Conservation (phyloP, 2,113 vertebrate species). For the Tinamus guttatus region DNA sequence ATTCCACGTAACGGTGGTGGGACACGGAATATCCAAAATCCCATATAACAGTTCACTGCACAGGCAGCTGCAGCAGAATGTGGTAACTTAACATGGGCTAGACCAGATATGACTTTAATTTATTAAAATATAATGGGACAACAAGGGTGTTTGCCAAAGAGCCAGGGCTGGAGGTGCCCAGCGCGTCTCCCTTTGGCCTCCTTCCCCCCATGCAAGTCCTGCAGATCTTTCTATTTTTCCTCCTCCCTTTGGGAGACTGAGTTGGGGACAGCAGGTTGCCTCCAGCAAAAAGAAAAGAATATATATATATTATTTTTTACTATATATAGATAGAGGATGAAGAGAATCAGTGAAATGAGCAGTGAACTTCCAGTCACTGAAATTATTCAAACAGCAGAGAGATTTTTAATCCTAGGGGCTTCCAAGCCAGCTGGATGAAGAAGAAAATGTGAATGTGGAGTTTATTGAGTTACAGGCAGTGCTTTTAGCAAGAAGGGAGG, state of each 20-base stretch:
- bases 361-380: not conserved
- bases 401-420: slow-evolving; percentile 38
- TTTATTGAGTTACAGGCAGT: slow-evolving; percentile 18
- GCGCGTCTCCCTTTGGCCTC: not conserved
- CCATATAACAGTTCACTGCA: not conserved
- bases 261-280: not conserved
- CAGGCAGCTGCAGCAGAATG: not conserved
- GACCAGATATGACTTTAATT: not conserved
- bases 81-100: not conserved
- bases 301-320: not conserved
- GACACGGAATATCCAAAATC: not conserved
- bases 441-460: slow-evolving; percentile 33
- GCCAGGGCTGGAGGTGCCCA: no score
- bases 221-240: not conserved
- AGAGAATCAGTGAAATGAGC: slow-evolving; percentile 29
- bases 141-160: slow-evolving; percentile 30
- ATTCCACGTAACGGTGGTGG: not conserved
- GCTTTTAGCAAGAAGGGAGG: slow-evolving; percentile 5
- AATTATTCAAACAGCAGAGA: slow-evolving; percentile 52
- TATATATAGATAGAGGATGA: slow-evolving; percentile 12
- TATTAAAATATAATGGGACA: not conserved
- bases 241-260: not conserved
- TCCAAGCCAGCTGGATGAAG: slow-evolving; percentile 50
- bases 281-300: not conserved
- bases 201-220: not conserved